Evolutionary conservation across 2,888 invertebrate species (phyloP), one percentile per base, ranked within the genome.

Genomic region (Callimorpha dominula): DNA sequence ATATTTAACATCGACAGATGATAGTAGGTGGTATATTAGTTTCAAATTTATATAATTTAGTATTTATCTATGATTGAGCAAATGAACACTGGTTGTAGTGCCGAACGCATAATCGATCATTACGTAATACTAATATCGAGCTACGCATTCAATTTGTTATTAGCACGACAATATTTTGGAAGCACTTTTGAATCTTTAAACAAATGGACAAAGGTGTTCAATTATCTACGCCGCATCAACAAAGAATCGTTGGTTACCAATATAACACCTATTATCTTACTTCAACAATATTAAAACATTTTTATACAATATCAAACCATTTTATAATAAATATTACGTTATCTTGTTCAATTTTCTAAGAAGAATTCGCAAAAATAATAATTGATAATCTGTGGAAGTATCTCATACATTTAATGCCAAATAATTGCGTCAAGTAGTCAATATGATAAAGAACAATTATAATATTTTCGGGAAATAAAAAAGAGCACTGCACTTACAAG

Each of bases 211-310:
- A 65, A 68, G 50, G 31, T 49, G 20, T 31, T 65, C 57, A 71
- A 65, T 49, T 57, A 67, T 57, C 54, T 68, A 68, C 67, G 50
- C 46, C n/a, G 62, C 68, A 46, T 70, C 72, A 68, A 68, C 43
- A 68, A 71, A 49, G 63, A 81, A 71, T 78, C 67, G 70, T 81
- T 76, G 78, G 77, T 78, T 83, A 85, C 91, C 87, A 91, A 92
- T 91, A 91, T 90, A 92, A 90, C 92, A 92, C 90, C 91, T 92
- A 91, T 72, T 70, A 71, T 73, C 81, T 78, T 76, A 76, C 69
- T 46, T 76, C 74, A 81, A 76, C 72, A 76, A 76, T 75, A 76
- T 67, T 79, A 77, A 70, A 79, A 81, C 73, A 76, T 77, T 62
- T 68, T 81, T 77, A 73, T 75, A 74, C 65, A 74, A 79, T 65